Percentiles rank a stretch among this genome's conserved stretches.
These are phyloP conservation scores for Desoria tigrina DNA, from an alignment of 2,888 invertebrate genomes.

Conservation along the genomic window DNA sequence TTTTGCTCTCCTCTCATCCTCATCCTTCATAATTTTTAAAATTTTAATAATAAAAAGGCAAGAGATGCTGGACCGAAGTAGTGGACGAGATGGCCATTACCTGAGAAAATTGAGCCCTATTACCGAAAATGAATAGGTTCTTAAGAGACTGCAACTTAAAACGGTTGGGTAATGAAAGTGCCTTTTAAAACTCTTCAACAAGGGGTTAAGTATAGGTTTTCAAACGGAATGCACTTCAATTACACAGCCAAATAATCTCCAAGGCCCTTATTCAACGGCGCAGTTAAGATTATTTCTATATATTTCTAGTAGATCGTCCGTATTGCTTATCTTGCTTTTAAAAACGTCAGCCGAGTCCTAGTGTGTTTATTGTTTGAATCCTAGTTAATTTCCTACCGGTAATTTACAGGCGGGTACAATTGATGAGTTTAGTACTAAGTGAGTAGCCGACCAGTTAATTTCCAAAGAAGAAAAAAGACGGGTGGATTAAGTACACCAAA, in stretches of 20 bases:
- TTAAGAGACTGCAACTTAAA: constrained; percentile 24
- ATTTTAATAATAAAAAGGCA: too few species aligned
- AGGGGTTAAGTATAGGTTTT: constrained; percentile 34
- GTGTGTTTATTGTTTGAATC: neutral
- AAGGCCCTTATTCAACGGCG: constrained; percentile 10
- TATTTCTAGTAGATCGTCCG: neutral
- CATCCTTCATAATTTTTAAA: too few species aligned
- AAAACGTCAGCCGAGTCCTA: constrained; percentile 1
- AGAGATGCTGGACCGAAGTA: too few species aligned
- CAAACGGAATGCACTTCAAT: constrained; percentile 32
- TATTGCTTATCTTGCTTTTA: neutral
- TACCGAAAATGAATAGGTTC: constrained; percentile 35
- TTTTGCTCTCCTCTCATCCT: too few species aligned
- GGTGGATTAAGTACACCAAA: too few species aligned
- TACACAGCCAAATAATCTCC: constrained; percentile 26
- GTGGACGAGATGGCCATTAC: too few species aligned
- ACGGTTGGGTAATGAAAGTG: constrained; percentile 33
- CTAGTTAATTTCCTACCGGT: neutral
- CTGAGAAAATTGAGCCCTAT: constrained; percentile 36
- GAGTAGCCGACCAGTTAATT: too few species aligned
- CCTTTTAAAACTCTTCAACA: constrained; percentile 34
- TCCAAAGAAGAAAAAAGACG: too few species aligned
- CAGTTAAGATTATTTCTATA: too few species aligned
- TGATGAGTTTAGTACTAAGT: too few species aligned
- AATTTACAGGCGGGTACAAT: neutral